Base-by-base conservation (phyloP, 2,888 invertebrate genomes). In the Drosophila limbata region DNA sequence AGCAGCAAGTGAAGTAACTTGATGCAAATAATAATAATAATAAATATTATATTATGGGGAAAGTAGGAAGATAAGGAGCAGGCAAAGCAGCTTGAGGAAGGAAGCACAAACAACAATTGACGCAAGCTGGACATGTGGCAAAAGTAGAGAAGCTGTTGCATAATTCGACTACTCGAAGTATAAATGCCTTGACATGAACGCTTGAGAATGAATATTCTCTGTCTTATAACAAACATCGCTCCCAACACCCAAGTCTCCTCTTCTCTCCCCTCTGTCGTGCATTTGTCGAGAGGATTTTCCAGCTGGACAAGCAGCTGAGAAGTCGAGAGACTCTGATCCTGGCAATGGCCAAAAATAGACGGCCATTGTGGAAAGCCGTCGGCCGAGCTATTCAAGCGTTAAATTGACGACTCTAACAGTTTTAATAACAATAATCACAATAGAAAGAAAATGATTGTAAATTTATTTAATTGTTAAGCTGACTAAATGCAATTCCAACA, bases 241-340 rank as follows among this genome's bases (percentile, higher is more conserved):
- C 28, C 10, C 47, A 15, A 4, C 17, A 4, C 6, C 9, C 25
- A 5, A 6, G 1, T 25, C 17, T 31, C 31, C 9, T 11, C 28
- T 3, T 17, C 5, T 25, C 17, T 31, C 31, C 9, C 11, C 28
- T 3, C 28, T 3, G 25, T 28, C 40, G 28, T 11, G 45, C 60
- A 66, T 42, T 75, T 79, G 63, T 55, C 65, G 61, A 80, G 69
- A 68, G 75, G 85, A 89, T 83, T 83, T 83, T 83, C 85, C 89
- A 80, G 65, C 57, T 80, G 62, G 69, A 17, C 76, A 48, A n/a
- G 48, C 73, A 65, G 47, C 35, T 28, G 56, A 13, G 33, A 52
- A 39, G 28, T 33, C 35, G n/a, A 45, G 19, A 19, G 39, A 15
- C 42, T 33, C 15, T 51, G 52, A 52, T 35, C 19, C 55, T 55